Base-by-base conservation (phyloP, 2,797 vertebrate genomes). In the Hemitrygon akajei region DNA sequence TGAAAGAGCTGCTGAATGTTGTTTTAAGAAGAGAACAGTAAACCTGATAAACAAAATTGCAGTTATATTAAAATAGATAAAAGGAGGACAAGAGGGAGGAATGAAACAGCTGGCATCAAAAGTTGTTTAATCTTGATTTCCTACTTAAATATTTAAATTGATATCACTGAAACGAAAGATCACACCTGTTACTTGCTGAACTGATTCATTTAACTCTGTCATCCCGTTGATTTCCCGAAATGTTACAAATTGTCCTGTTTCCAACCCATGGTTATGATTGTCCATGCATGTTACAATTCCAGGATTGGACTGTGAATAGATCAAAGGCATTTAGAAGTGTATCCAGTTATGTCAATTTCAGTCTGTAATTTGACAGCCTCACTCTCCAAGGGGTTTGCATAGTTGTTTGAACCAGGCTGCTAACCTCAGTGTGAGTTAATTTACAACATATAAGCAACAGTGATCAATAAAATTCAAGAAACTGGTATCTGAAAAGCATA, bases 211-310 rank as follows among this genome's bases (percentile, higher is more conserved):
- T 94, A 99, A 97, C 94, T 97, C 96, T 0, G 95, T 95, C 99
- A 99, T 99, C 95, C 99, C 99, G 69, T 98, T 97, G 94, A 99
- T 96, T 96, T 99, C 99, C 95, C 98, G 97, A 94, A 99, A 99
- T 71, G 97, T 96, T 95, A 99, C 96, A 76, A 97, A 98, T 93
- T 99, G 98, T 79, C 98, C 98, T 0, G 97, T 98, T 96, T 99
- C 98, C 82, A 99, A 97, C 75, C 98, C 98, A 91, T 99, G 99
- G 30, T 97, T 98, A 94, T 96, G 97, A 96, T 97, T 98, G 96
- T 99, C 99, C 97, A 99, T 97, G 95, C 98, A 99, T 73, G 97
- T 98, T 69, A 99, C 97, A 94, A 99, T 97, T 56, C 98, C 99
- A 94, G 98, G 98, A 95, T 97, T 97, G 94, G 97, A 97, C 99